Conservation (phyloP, 2,888 invertebrate genomes). For the Blomia tropicalis region DNA sequence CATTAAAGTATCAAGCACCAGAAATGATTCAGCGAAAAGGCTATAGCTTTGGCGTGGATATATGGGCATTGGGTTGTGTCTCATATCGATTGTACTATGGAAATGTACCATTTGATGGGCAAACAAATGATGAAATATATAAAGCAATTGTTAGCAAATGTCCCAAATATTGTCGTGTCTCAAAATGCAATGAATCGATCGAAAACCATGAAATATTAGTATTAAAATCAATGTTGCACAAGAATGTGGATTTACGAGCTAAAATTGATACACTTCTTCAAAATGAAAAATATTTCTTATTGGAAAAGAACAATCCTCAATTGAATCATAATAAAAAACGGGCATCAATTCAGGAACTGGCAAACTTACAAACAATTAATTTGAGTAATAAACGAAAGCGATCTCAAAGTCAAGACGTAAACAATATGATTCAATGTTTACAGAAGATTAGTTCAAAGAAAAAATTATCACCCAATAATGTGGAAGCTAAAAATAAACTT, state of each 20-base stretch:
- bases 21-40: background rate
- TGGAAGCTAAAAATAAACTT: background rate
- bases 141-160: background rate
- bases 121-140: background rate
- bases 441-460: background rate
- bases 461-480: background rate
- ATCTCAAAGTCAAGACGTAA: background rate
- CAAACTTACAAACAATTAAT: too few relatives aligned
- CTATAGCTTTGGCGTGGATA: background rate
- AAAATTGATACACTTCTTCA: background rate
- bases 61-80: slow-evolving; percentile 9
- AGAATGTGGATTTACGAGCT: background rate
- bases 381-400: background rate
- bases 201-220: background rate
- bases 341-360: too few relatives aligned
- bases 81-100: slow-evolving; percentile 7
- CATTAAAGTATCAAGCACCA: slow-evolving; percentile 5
- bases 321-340: too few relatives aligned
- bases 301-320: too few relatives aligned
- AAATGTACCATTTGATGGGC: slow-evolving; percentile 5
- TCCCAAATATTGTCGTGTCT: background rate
- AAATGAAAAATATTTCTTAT: slow-evolving; percentile 2
- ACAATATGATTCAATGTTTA: background rate
- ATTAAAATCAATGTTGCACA: background rate
- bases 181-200: background rate